Percentiles rank a stretch among this genome's conserved stretches.
phyloP scores from a whole-genome alignment of 2,888 invertebrate species.

The Apotomis capreana region DNA sequence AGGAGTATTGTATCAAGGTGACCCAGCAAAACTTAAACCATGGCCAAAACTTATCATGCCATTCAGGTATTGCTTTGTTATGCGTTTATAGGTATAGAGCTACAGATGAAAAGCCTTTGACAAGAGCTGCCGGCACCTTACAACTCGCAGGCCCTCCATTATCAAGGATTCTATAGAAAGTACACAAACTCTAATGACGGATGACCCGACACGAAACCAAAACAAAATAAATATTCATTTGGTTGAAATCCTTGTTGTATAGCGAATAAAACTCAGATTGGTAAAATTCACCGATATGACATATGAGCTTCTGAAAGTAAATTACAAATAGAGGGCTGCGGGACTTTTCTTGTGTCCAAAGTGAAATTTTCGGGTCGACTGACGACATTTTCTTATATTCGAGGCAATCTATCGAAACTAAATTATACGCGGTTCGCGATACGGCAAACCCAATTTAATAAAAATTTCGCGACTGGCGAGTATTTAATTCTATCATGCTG shows the following conservation, averaged over 20 bases:
- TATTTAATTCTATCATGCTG: too few relatives aligned
- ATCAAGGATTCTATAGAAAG: slow-evolving; percentile 35
- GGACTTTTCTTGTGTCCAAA: slow-evolving; percentile 22
- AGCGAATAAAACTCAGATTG: slow-evolving; percentile 9
- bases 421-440: slow-evolving; percentile 12
- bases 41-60: slow-evolving; percentile 2
- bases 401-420: slow-evolving; percentile 24
- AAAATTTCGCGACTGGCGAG: neutral
- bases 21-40: slow-evolving; percentile 13
- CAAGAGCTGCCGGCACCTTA: slow-evolving; percentile 30
- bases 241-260: neutral
- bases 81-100: slow-evolving; percentile 5
- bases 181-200: slow-evolving; percentile 40
- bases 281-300: neutral
- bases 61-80: slow-evolving; percentile 15
- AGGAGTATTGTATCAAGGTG: neutral
- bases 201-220: slow-evolving; percentile 34
- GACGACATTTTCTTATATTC: slow-evolving; percentile 22
- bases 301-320: slow-evolving; percentile 7
- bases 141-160: slow-evolving; percentile 32
- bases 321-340: slow-evolving; percentile 11
- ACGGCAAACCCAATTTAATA: neutral
- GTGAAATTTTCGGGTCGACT: slow-evolving; percentile 10
- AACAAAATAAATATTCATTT: neutral
- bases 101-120: slow-evolving; percentile 34